phyloP scores from a whole-genome alignment of 2,888 invertebrate species.

The Autographa pulchrina region DNA sequence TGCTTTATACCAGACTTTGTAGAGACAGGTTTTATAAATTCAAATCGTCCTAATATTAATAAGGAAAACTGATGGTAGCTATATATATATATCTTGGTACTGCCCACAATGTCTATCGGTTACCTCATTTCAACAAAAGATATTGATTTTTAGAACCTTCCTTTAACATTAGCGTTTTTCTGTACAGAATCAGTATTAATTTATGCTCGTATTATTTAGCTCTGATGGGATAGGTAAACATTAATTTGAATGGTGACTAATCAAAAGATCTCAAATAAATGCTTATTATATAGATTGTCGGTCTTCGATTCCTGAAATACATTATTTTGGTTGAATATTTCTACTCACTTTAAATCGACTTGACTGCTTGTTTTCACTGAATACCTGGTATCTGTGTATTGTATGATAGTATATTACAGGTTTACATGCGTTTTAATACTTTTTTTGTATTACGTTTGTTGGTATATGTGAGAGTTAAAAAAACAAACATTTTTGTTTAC shows the following conservation, averaged over 20 bases:
- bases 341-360: neutral
- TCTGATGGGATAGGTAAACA: neutral
- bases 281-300: too few species aligned
- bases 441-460: neutral
- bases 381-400: too few species aligned
- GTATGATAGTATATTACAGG: neutral
- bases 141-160: neutral
- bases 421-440: neutral
- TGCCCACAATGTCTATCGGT: neutral
- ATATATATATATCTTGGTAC: neutral
- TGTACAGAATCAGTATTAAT: neutral
- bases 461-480: neutral
- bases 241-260: neutral
- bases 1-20: constrained; percentile 19
- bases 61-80: neutral
- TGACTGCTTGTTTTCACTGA: neutral
- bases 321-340: neutral
- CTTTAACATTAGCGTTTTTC: neutral
- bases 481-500: neutral
- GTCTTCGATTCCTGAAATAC: neutral
- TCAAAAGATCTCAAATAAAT: too few species aligned
- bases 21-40: constrained; percentile 22
- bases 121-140: neutral
- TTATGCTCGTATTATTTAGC: neutral
- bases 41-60: constrained; percentile 14